Percentiles rank a stretch among this genome's conserved stretches.
Evolutionary conservation across 2,113 vertebrate species (phyloP).

Genomic region (Chlorocebus sabaeus): DNA sequence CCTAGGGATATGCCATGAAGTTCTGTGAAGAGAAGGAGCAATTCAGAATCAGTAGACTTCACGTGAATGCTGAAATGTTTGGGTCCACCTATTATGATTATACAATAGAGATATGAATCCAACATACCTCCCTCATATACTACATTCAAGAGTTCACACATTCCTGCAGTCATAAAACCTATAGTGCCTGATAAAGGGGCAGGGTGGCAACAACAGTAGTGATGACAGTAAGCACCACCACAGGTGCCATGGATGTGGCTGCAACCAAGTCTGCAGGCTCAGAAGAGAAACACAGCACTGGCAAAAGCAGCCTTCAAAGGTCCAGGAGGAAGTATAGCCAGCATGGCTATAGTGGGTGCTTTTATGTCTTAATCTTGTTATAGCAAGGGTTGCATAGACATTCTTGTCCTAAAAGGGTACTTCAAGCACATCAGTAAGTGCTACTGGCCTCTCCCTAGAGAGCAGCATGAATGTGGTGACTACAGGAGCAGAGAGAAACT

Average conservation of each 20-base stretch:
- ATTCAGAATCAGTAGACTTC: slow-evolving; percentile 1
- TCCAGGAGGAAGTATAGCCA: background rate
- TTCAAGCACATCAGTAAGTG: background rate
- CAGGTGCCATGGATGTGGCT: background rate
- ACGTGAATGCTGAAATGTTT: background rate
- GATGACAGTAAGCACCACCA: background rate
- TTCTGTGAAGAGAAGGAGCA: background rate
- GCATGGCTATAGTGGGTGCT: background rate
- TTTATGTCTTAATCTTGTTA: background rate
- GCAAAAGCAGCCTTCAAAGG: background rate
- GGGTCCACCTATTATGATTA: background rate
- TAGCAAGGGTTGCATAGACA: background rate
- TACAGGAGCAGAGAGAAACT: background rate
- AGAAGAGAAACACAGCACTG: background rate
- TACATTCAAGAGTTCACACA: background rate
- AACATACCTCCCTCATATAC: background rate
- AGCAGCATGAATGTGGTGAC: background rate
- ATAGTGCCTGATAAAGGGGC: background rate
- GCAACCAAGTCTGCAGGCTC: background rate
- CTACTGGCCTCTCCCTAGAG: background rate
- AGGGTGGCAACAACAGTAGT: background rate
- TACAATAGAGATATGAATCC: background rate
- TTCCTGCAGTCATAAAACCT: background rate
- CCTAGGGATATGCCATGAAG: background rate
- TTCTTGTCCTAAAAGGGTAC: background rate